phyloP scores from a whole-genome alignment of 1,140 invertebrate species.

The Lethocerus indicus region DNA sequence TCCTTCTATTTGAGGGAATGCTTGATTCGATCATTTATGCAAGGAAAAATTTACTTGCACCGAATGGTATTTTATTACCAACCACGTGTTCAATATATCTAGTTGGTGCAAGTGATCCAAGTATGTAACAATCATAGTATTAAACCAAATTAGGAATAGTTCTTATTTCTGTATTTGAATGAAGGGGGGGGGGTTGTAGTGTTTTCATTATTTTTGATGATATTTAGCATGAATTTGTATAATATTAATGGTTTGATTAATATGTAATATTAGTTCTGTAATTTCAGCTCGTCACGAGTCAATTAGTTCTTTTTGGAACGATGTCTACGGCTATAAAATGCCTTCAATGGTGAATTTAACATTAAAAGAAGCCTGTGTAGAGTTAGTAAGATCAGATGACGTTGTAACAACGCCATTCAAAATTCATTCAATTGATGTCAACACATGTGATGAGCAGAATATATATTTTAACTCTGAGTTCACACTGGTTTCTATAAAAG shows the following conservation, averaged over 20 bases:
- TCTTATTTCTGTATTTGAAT: constrained; percentile 27
- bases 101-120: constrained; percentile 71
- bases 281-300: too few relatives aligned
- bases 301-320: too few relatives aligned
- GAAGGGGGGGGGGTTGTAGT: constrained; percentile 34
- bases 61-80: constrained; percentile 65
- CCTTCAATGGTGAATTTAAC: too few relatives aligned
- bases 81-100: constrained; percentile 81
- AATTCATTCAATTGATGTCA: constrained; percentile 62
- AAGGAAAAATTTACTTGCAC: constrained; percentile 77
- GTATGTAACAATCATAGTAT: constrained; percentile 33
- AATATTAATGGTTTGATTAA: too few relatives aligned
- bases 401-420: too few relatives aligned
- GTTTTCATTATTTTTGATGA: neutral
- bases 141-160: constrained; percentile 5
- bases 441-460: constrained; percentile 62
- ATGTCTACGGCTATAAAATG: too few relatives aligned
- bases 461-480: constrained; percentile 69
- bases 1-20: constrained; percentile 96
- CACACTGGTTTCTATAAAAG: constrained; percentile 43
- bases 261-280: too few relatives aligned
- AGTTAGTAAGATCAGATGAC: too few relatives aligned
- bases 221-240: constrained; percentile 19
- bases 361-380: too few relatives aligned
- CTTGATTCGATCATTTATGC: constrained; percentile 80